Conservation (phyloP, 2,888 invertebrate species). For the Ferrisia virgata region DNA sequence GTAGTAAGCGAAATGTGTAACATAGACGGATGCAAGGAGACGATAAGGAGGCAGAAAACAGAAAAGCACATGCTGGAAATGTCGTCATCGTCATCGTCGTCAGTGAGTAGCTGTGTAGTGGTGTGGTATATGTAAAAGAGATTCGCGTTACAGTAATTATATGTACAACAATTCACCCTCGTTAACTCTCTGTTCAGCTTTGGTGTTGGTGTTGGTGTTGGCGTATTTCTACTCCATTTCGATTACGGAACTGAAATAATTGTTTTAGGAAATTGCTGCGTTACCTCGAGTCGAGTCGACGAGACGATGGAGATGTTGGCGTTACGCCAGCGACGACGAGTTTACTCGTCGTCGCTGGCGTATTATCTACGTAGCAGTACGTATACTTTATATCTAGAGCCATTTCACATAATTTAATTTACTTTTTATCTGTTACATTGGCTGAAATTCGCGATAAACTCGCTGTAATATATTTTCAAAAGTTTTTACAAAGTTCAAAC, state of each 20-base stretch:
- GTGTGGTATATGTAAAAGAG: not conserved
- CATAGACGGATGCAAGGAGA: too few relatives aligned
- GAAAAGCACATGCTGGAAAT: not conserved
- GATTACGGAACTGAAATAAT: conserved; percentile 19
- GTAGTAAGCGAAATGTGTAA: too few relatives aligned
- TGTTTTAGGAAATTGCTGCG: conserved; percentile 21
- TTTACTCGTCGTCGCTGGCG: too few relatives aligned
- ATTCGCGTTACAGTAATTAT: conserved; percentile 1
- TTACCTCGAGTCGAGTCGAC: not conserved
- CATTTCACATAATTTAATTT: conserved; percentile 20
- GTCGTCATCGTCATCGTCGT: too few relatives aligned
- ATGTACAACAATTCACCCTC: not conserved
- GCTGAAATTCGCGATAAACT: conserved; percentile 10
- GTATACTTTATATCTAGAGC: conserved; percentile 10
- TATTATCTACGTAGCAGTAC: too few relatives aligned
- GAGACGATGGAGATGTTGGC: not conserved
- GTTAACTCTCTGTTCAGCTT: conserved; percentile 17
- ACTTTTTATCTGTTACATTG: conserved; percentile 18
- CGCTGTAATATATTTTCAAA: not conserved
- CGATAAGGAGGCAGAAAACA: not conserved
- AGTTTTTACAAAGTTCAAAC: conserved; percentile 11
- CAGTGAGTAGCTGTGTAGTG: too few relatives aligned
- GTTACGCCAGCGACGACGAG: not conserved
- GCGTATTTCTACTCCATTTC: conserved; percentile 12
- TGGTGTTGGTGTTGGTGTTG: too few relatives aligned